These are phyloP conservation scores for Nysson spinosus DNA, from an alignment of 2,888 invertebrate species.

Conservation along the genomic window DNA sequence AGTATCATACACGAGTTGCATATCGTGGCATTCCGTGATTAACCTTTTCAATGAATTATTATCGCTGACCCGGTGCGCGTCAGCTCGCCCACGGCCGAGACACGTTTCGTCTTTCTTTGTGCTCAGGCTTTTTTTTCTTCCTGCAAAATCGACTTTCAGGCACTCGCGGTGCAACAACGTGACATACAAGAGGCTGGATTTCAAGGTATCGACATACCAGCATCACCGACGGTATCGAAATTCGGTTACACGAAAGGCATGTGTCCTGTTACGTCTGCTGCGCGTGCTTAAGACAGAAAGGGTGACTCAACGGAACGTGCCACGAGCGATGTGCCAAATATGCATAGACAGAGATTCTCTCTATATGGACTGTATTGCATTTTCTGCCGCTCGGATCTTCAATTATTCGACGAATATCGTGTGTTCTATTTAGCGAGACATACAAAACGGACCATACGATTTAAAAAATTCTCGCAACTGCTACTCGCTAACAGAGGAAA, in stretches of 20 bases:
- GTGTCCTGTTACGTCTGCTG: constrained; percentile 39
- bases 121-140: background rate
- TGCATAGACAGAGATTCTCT: constrained; percentile 41
- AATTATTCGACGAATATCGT: constrained; percentile 23
- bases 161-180: constrained; percentile 4
- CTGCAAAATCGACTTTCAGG: background rate
- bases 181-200: constrained; percentile 15
- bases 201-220: constrained; percentile 4
- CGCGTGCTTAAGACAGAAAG: constrained; percentile 34
- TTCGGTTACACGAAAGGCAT: constrained; percentile 33
- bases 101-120: constrained; percentile 9
- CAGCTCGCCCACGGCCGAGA: constrained; percentile 11
- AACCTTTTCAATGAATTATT: constrained; percentile 45
- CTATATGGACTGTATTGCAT: constrained; percentile 37
- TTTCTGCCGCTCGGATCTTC: constrained; percentile 25
- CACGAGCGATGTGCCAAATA: constrained; percentile 48
- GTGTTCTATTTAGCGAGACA: too few relatives aligned
- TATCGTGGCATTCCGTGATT: constrained; percentile 37
- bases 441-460: too few relatives aligned
- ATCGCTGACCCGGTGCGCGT: constrained; percentile 27
- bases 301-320: constrained; percentile 51
- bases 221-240: constrained; percentile 19
- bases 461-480: too few relatives aligned
- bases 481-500: too few relatives aligned
- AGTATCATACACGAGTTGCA: constrained; percentile 27